phyloP scores from a whole-genome alignment of 2,888 invertebrate genomes.

The Ctenicera cuprea region DNA sequence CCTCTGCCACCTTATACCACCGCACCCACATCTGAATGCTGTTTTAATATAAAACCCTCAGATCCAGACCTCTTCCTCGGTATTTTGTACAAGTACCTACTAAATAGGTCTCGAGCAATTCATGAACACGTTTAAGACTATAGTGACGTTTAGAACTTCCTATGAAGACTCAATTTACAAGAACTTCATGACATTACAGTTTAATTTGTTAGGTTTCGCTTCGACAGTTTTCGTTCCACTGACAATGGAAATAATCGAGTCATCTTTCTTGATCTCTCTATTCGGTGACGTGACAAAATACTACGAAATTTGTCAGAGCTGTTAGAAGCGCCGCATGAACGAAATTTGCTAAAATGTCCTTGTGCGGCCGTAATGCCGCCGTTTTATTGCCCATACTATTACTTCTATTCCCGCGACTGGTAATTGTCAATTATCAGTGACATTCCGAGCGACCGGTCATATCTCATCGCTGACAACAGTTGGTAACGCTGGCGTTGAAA shows the following conservation, averaged over 20 bases:
- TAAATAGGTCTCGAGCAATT: neutral
- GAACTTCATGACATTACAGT: slow-evolving; percentile 46
- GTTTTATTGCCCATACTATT: slow-evolving; percentile 36
- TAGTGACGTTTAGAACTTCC: slow-evolving; percentile 26
- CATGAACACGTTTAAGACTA: slow-evolving; percentile 18
- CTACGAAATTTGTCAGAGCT: slow-evolving; percentile 14
- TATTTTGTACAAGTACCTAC: neutral
- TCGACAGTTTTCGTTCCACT: slow-evolving; percentile 47
- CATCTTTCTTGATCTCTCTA: slow-evolving; percentile 50
- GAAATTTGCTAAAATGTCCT: neutral
- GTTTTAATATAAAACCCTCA: no score
- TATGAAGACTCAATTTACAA: slow-evolving; percentile 47
- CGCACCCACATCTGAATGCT: no score
- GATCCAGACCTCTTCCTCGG: no score
- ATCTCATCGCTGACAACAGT: slow-evolving; percentile 48
- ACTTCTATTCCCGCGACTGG: slow-evolving; percentile 27
- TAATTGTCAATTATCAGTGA: slow-evolving; percentile 54
- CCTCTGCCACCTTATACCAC: no score
- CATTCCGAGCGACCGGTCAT: slow-evolving; percentile 46
- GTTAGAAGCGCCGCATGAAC: neutral
- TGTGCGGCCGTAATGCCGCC: slow-evolving; percentile 4
- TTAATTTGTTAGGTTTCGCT: slow-evolving; percentile 44
- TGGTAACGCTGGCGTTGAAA: slow-evolving; percentile 47
- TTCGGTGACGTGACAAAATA: slow-evolving; percentile 37
- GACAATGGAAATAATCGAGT: slow-evolving; percentile 53